phyloP scores from a whole-genome alignment of 1,140 invertebrate genomes.

The Zaprionus davidi region DNA sequence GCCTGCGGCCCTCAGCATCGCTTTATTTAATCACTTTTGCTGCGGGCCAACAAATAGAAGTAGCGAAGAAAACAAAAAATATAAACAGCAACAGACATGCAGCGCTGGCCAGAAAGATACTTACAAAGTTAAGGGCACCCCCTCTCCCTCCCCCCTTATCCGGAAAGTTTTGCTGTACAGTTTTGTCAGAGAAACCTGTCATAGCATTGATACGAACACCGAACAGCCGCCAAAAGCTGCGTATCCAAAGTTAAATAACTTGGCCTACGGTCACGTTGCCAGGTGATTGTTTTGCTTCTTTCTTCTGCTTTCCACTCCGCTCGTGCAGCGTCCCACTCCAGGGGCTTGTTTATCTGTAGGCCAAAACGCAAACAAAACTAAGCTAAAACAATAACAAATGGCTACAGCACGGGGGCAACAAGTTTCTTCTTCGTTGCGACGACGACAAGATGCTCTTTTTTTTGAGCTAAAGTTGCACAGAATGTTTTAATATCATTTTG shows the following conservation, averaged over 20 bases:
- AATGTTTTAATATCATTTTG: not conserved
- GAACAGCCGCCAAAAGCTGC: conserved; percentile 63
- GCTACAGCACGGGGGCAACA: conserved; percentile 23
- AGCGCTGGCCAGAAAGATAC: conserved; percentile 1
- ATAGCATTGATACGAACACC: conserved; percentile 56
- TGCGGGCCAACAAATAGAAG: conserved; percentile 44
- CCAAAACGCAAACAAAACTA: conserved; percentile 72
- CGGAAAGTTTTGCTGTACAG: conserved; percentile 26
- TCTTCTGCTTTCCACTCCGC: not conserved
- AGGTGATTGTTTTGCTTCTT: conserved; percentile 51
- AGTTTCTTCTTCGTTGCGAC: not conserved
- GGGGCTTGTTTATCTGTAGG: conserved; percentile 71
- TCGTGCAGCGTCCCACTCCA: conserved; percentile 3
- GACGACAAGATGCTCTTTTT: conserved; percentile 12
- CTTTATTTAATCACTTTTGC: conserved; percentile 78
- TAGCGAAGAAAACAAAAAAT: conserved; percentile 3
- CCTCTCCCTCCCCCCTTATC: not conserved
- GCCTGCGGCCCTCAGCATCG: conserved; percentile 31
- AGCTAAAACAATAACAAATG: conserved; percentile 69
- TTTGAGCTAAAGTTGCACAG: not conserved
- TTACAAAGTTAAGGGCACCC: conserved; percentile 14
- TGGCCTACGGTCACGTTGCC: conserved; percentile 61
- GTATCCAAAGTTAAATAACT: conserved; percentile 75
- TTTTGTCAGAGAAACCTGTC: conserved; percentile 34
- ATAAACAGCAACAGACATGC: not conserved